phyloP scores from a whole-genome alignment of 2,113 vertebrate genomes.

The Haliaeetus leucogaster region DNA sequence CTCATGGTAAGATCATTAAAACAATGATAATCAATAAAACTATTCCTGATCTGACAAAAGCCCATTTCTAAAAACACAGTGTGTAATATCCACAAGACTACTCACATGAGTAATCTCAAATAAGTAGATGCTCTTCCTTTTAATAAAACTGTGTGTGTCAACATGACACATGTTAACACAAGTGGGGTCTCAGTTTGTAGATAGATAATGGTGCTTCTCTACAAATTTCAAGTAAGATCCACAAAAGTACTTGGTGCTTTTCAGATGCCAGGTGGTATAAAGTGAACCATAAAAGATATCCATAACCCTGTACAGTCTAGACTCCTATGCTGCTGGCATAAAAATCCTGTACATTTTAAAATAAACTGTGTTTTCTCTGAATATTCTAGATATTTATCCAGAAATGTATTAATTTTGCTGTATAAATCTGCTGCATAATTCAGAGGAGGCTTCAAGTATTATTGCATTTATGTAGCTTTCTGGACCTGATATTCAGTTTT shows the following conservation, averaged over 20 bases:
- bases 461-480: neutral
- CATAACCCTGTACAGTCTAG: neutral
- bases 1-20: neutral
- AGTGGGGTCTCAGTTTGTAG: neutral
- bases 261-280: neutral
- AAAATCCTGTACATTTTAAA: neutral
- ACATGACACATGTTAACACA: neutral
- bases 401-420: neutral
- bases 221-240: neutral
- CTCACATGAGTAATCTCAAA: accelerated
- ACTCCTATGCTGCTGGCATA: neutral
- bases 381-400: neutral
- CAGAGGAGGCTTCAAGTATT: neutral
- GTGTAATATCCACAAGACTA: neutral
- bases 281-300: accelerated
- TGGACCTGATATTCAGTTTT: neutral
- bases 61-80: accelerated
- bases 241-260: neutral
- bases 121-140: neutral
- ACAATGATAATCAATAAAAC: neutral
- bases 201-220: neutral
- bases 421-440: neutral
- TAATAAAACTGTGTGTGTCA: neutral
- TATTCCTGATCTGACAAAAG: neutral
- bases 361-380: neutral